Base-by-base conservation (phyloP, 2,113 vertebrate species). In the Pelmatolapia mariae region DNA sequence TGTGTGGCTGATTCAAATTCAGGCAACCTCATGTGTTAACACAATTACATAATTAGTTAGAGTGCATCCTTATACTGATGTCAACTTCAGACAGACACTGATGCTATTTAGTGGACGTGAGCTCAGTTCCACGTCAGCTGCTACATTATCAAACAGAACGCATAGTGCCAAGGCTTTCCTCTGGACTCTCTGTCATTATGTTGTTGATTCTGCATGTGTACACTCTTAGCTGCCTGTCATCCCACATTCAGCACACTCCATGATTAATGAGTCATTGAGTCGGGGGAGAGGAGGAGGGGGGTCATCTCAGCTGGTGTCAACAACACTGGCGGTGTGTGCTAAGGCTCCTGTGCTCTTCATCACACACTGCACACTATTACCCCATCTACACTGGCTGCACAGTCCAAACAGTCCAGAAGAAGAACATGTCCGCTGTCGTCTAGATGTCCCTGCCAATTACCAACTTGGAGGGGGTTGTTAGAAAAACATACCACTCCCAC, bases 191-290 rank as follows among this genome's bases (percentile, higher is more conserved):
- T 71, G 87, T 93, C 84, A 85, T 91, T 84, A 87, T 12, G 10
- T 83, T 73, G 87, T 76, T 90, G 85, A 87, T 91, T 87, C 80
- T 59, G 87, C 84, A 89, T 63, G 81, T 86, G 89, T 63, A 76
- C 82, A 71, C 93, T 91, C 85, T 78, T 10, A 40, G 50, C 81
- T 89, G 80, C 79, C 86, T 84, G 90, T 91, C 91, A 47, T 45
- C 53, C 85, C 81, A 29, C 90, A 90, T 83, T 84, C 78, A 61
- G 61, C 80, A 40, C 82, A 45, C 57, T 83, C 76, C 45, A 38
- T 92, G 91, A 95, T 93, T 90, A 95, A 93, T 93, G 92, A 94
- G 86, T 91, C 91, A 92, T 83, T 85, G 71, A 89, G 80, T 53
- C 80, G 26, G 50, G 38, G 89, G 22, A 76, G 4, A 40, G 43